Base-by-base conservation (phyloP, 64 coral and sea anemone species). In the Porites australiensis region DNA sequence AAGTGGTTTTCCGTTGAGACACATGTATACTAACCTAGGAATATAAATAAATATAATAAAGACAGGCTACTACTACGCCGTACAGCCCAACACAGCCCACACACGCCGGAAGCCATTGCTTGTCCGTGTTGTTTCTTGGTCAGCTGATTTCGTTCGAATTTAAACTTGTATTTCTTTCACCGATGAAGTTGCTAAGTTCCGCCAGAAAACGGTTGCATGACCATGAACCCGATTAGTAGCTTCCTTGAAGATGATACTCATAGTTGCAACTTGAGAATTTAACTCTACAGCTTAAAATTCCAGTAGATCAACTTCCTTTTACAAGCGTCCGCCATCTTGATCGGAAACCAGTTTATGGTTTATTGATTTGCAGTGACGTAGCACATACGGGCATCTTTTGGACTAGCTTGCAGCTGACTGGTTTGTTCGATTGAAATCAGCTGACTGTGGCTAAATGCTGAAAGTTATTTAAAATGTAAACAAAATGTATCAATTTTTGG, bases 281-380 rank as follows among this genome's bases (percentile, higher is more conserved):
- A 52, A 68, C 63, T 68, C 44, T 13, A 50, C 45, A 50, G 44
- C 63, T 44, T 16, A 15, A 84, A 84, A 50, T 84, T 82, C 79
- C 58, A 45, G 61, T 15, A 23, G 16, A 68, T 68, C 8, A 45
- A 84, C 81, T 84, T 84, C 81, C 81, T 84, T 84, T 63, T 6
- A 67, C 13, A 48, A 44, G 22, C 45, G 9, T 45, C 81, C 81
- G 81, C 81, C 81, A 84, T 84, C 16, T 84, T 84, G 63, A 50
- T 84, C 58, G 44, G 79, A 64, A 83, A 14, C 79, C 22, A 15
- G 43, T 63, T 76, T 82, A 49, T 48, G 81, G 81, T 84, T 84
- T 84, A 69, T 84, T 84, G 81, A 84, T 69, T 37, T 48, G 23
- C 19, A 3, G 75, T 88, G 86, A 74, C 86, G 86, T 76, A 74